Evolutionary conservation across 2,888 invertebrate genomes (phyloP).

Genomic region (Parasteatoda lunata): DNA sequence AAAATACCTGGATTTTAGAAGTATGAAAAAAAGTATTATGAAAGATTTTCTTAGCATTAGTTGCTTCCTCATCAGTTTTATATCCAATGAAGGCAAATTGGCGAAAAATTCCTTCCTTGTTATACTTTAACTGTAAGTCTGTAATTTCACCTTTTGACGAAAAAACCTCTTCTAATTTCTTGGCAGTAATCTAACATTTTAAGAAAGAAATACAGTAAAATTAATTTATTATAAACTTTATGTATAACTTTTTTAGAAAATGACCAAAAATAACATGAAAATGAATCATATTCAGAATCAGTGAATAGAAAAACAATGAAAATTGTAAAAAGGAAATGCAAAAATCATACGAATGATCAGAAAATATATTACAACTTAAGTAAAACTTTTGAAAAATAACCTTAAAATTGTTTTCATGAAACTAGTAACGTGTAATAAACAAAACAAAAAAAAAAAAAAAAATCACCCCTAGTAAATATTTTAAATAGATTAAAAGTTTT

Average conservation of each 20-base stretch:
- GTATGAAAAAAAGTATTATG: slow-evolving; percentile 90
- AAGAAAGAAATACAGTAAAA: slow-evolving; percentile 70
- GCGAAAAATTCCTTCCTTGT: slow-evolving; percentile 91
- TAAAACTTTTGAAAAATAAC: neutral
- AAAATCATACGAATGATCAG: no score
- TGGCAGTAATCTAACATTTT: slow-evolving; percentile 82
- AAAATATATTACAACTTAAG: no score
- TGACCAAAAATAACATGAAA: neutral
- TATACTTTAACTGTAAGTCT: slow-evolving; percentile 94
- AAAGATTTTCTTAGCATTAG: slow-evolving; percentile 84
- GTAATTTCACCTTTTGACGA: slow-evolving; percentile 88
- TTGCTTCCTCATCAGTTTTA: slow-evolving; percentile 85
- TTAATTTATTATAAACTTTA: neutral
- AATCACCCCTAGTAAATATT: neutral
- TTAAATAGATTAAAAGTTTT: neutral
- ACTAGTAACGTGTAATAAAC: neutral
- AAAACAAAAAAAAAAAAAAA: neutral
- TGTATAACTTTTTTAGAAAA: neutral
- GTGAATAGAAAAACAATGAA: no score
- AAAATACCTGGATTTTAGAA: slow-evolving; percentile 79
- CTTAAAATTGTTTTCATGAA: neutral
- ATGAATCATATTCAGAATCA: neutral
- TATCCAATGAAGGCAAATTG: slow-evolving; percentile 96
- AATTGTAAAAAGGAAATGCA: no score
- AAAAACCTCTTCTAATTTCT: slow-evolving; percentile 85